These are phyloP conservation scores for Tetramorium parvispinum DNA, from an alignment of 1,140 invertebrate genomes.

Conservation along the genomic window DNA sequence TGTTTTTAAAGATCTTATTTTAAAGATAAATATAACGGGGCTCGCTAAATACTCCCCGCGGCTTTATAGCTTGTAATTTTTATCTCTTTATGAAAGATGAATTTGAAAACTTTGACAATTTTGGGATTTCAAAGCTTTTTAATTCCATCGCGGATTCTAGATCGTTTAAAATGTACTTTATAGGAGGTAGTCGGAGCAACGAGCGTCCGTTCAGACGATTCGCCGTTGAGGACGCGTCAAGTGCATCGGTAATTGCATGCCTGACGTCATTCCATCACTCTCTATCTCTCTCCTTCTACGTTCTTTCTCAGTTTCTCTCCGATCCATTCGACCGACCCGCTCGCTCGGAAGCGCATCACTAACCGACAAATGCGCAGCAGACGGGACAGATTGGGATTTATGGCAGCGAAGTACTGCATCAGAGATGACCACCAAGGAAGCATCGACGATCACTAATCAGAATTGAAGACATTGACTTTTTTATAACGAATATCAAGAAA, in stretches of 20 bases:
- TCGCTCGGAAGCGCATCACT: conserved; percentile 53
- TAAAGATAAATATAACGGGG: neutral
- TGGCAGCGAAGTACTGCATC: conserved; percentile 26
- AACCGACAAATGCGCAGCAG: conserved; percentile 69
- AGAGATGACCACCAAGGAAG: conserved; percentile 24
- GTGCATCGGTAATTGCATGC: conserved; percentile 74
- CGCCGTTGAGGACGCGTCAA: conserved; percentile 69
- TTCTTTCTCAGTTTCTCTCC: conserved; percentile 11
- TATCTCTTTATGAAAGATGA: neutral
- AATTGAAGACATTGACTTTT: neutral
- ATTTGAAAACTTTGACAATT: neutral
- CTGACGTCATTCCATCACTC: conserved; percentile 69
- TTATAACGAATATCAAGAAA: neutral
- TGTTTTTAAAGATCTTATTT: neutral
- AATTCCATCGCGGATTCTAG: neutral
- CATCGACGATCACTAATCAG: conserved; percentile 23
- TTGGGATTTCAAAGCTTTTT: neutral
- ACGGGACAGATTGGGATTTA: conserved; percentile 73
- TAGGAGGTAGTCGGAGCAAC: neutral
- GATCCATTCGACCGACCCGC: conserved; percentile 16
- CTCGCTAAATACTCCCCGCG: neutral
- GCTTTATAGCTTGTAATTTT: neutral
- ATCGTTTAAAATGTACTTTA: conserved; percentile 19
- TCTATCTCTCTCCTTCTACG: neutral
- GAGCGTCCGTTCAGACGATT: conserved; percentile 52